Base-by-base conservation (phyloP, 2,888 invertebrate genomes). In the Copidosoma aretas region DNA sequence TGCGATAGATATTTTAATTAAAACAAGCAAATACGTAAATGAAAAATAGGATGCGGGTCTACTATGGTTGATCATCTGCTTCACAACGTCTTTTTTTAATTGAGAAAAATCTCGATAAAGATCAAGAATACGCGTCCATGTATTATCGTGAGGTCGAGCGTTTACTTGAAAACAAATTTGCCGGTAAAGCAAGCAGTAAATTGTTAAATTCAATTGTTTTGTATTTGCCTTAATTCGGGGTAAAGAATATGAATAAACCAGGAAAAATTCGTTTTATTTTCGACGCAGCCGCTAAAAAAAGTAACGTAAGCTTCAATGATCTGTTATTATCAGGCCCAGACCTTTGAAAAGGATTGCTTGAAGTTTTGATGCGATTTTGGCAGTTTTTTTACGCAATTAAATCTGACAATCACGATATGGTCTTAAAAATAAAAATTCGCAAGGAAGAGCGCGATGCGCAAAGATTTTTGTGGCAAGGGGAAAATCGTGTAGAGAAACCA, bases 391-490 rank as follows among this genome's bases (percentile, higher is more conserved):
- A 25, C 17, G 56, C 25, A 5, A 14, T 4, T 4, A 56, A 56
- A 32, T 24, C 25, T 10, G 56, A 25, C 17, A 15, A 25, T 2
- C 3, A 15, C 8, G 56, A 56, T 15, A 56, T 56, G 56, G 24
- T 32, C 17, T 32, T 56, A 24, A 24, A 56, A 32, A 56, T 25
- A 5, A 56, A 32, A 15, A 24, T 56, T 17, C 17, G 10, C 15
- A 17, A 24, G 15, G 14, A 15, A 32, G 25, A 56, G 24, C 25
- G 56, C 14, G 21, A 53, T 21, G 22, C 22, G 4, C 21, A 56
- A 56, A 24, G 56, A 10, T 56, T 56, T 56, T 32, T 56, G 8
- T 56, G 56, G 56, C 10, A 14, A 32, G 56, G 32, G 15, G 4
- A 21, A 5, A 21, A 53, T 21, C n/a, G 21, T 14, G 10, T 10